phyloP scores from a whole-genome alignment of 1,140 invertebrate species.

The Paraescarpia echinospica region DNA sequence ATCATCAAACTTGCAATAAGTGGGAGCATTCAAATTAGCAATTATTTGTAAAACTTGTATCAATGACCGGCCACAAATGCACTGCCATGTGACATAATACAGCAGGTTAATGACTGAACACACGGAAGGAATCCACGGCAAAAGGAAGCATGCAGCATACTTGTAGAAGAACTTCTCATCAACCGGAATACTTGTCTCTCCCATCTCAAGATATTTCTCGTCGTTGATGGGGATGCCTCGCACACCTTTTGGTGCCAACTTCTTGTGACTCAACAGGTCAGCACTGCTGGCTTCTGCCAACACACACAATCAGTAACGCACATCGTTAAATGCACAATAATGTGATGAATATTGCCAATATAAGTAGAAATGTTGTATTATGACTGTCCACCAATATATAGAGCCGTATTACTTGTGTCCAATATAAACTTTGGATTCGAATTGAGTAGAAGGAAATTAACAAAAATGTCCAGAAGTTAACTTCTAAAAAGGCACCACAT shows the following conservation, averaged over 20 bases:
- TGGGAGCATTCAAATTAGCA: no score
- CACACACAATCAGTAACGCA: not conserved
- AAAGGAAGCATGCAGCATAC: conserved; percentile 35
- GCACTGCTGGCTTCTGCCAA: not conserved
- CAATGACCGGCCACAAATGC: no score
- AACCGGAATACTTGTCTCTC: conserved; percentile 72
- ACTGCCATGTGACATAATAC: no score
- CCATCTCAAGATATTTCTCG: conserved; percentile 69
- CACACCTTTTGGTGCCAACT: conserved; percentile 51
- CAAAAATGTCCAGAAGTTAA: not conserved
- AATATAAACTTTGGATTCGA: not conserved
- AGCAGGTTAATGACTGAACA: no score
- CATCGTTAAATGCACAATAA: not conserved
- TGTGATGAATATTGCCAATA: not conserved
- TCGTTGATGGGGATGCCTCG: conserved; percentile 70
- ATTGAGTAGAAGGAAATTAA: not conserved
- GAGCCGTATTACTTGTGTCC: no score
- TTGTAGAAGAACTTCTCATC: conserved; percentile 79
- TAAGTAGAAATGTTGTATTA: not conserved
- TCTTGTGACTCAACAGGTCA: conserved; percentile 2
- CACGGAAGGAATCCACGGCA: no score
- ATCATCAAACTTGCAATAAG: no score
- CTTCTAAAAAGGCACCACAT: not conserved
- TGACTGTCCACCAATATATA: no score
- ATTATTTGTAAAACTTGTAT: no score